A percentile compares a stretch with the other conserved stretches of the same genome.
Evolutionary conservation across 1,140 invertebrate species (phyloP).

Genomic region (Conopomorpha cramerella): DNA sequence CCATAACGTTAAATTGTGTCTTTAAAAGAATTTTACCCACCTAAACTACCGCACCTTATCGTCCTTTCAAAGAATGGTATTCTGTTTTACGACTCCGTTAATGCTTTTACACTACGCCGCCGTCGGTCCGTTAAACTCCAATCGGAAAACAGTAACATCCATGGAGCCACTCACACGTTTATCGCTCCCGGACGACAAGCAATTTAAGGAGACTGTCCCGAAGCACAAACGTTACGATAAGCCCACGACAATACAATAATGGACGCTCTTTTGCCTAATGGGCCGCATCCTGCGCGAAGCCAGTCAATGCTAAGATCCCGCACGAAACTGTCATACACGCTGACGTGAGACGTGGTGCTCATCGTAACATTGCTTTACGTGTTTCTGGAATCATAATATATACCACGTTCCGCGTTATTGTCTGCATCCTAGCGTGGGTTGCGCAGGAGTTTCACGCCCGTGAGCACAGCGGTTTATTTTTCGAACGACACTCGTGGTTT

Average conservation of each 20-base stretch:
- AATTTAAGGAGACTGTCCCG: slow-evolving; percentile 16
- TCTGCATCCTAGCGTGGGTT: slow-evolving; percentile 34
- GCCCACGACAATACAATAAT: slow-evolving; percentile 56
- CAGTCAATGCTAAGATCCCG: slow-evolving; percentile 45
- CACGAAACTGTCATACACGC: too few relatives aligned
- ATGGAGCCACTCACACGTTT: slow-evolving; percentile 16
- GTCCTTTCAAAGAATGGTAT: too few relatives aligned
- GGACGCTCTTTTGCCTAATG: slow-evolving; percentile 47
- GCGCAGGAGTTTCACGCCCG: slow-evolving; percentile 6
- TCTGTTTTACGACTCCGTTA: too few relatives aligned
- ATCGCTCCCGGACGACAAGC: slow-evolving; percentile 15
- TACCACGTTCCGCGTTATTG: slow-evolving; percentile 27
- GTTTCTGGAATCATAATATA: slow-evolving; percentile 21
- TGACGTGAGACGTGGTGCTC: too few relatives aligned
- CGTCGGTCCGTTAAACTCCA: too few relatives aligned
- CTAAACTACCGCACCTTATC: too few relatives aligned
- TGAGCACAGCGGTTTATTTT: slow-evolving; percentile 2
- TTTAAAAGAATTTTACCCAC: too few relatives aligned
- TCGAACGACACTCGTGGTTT: too few relatives aligned
- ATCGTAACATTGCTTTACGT: slow-evolving; percentile 11
- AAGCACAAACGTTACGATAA: slow-evolving; percentile 41
- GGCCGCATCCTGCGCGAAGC: slow-evolving; percentile 43
- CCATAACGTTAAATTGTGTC: too few relatives aligned
- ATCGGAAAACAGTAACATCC: too few relatives aligned
- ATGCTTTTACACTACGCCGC: too few relatives aligned